Evolutionary conservation across 2,888 invertebrate genomes (phyloP).

Genomic region (Lasioglossum leucozonium): DNA sequence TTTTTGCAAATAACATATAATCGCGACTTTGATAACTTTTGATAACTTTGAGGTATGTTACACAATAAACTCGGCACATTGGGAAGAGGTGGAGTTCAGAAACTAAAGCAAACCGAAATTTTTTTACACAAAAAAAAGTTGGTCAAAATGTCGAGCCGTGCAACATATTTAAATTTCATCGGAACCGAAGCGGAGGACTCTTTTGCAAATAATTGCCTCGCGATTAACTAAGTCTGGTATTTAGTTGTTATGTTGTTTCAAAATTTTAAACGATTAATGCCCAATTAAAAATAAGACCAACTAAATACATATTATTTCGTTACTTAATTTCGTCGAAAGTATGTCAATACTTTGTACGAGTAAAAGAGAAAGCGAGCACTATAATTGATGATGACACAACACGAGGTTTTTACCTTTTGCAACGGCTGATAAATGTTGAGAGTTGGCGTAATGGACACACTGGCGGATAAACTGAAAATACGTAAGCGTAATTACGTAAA

Average conservation of each 20-base stretch:
- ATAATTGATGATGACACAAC: constrained; percentile 38
- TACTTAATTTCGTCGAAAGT: not conserved
- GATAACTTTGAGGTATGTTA: not conserved
- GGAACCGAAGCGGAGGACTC: too few species aligned
- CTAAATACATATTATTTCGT: too few species aligned
- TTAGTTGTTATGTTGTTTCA: not conserved
- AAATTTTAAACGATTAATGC: not conserved
- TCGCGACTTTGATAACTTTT: not conserved
- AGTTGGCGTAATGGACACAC: constrained; percentile 62
- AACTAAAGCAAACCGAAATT: too few species aligned
- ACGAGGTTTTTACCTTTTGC: constrained; percentile 73
- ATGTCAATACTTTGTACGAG: not conserved
- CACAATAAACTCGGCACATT: not conserved
- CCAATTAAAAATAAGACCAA: not conserved
- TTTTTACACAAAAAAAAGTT: not conserved
- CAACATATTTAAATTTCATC: not conserved
- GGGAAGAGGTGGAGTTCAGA: too few species aligned
- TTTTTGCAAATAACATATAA: too few species aligned
- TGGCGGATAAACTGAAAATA: constrained; percentile 76
- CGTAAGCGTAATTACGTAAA: constrained; percentile 36
- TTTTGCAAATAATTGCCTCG: not conserved
- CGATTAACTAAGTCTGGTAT: not conserved
- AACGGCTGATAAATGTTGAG: constrained; percentile 22
- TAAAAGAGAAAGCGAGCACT: constrained; percentile 63
- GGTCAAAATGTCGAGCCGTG: not conserved